Base-by-base conservation (phyloP, 1,140 invertebrate species). In the Pseudomyrmex flavicornis region DNA sequence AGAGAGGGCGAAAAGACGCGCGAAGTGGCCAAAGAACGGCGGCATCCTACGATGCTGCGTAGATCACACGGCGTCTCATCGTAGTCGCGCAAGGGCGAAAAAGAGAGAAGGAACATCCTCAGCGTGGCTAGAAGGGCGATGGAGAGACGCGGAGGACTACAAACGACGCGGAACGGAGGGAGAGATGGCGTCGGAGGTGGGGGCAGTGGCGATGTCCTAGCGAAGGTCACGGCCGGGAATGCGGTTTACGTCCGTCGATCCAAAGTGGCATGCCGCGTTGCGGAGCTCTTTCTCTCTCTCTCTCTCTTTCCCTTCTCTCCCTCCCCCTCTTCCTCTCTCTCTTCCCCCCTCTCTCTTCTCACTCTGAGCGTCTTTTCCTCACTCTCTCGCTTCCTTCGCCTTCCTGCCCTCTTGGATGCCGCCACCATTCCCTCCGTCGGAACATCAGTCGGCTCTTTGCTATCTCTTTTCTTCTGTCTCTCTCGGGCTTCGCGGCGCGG, bases 201-300 rank as follows among this genome's bases (percentile, higher is more conserved):
- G 90, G 89, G 89, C 86, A 93, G 94, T 93, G 94, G 92, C 93
- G 93, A 94, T 94, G 94, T 94, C 94, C 93, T 94, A 94, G 93
- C 94, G 94, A 94, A 94, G 94, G 94, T 94, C 94, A 94, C 93
- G 94, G 94, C 85, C 94, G 93, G 92, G 93, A 94, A 94, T 94
- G 94, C 91, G 92, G 93, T 94, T 94, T 90, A 91, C 90, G 91
- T 91, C 91, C 89, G 91, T 92, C 91, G 92, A 90, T 91, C 92
- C 91, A 93, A 93, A 93, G 91, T 90, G 85, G 90, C 90, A 91
- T 90, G 89, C 89, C 88, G 86, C 90, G 90, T 90, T 89, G 91
- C 90, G 58, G 89, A 90, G 87, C 72, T 86, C 86, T 58, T 3
- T 35, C 4, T 4, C 26, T 4, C 4, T 86, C 72, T 86, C 87